Evolutionary conservation across 2,113 vertebrate genomes (phyloP), one percentile per base, ranked within the genome.

Genomic region (Acrocephalus kingi): DNA sequence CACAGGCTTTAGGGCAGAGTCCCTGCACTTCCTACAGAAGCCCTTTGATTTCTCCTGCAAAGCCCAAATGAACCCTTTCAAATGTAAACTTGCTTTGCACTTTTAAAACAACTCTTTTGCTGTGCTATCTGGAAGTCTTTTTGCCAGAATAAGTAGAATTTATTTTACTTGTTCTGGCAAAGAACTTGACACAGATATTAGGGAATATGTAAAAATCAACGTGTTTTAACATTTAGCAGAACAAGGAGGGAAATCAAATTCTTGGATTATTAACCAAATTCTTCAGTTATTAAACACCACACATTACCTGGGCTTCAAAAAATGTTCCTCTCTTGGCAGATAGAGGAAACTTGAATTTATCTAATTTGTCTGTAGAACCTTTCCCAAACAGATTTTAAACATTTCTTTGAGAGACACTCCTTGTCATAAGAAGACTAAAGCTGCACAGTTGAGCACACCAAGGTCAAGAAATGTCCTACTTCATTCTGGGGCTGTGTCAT

Each of bases 381-480:
- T 87, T 90, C 69, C 64, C 86, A 66, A 82, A 84, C 0, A 56
- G 56, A 81, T 72, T 78, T 94, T 78, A 49, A 0, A 61, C 69
- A 37, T 66, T 16, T 61, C 56, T 82, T 77, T 63, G 45, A 63
- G 63, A 85, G 59, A 64, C 28, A 28, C 89, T 84, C 54, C 64
- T 63, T 78, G 52, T 77, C 80, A 90, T 78, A 89, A 90, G 87
- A 89, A 41, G 37, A 73, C 39, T 83, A 71, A 24, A 86, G 64
- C 77, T 84, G 92, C 80, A 73, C 1, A 1, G 73, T 35, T 89
- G 80, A 84, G 90, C 54, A 76, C 77, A 78, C 45, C 80, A 92
- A 94, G 88, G 90, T 95, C 96, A 96, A 84, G 73, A 62, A 84
- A 89, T 58, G 92, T 82, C 80, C 80, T 93, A 51, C 69, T 87